Conservation (phyloP, 2,797 vertebrate genomes). For the Cichlasoma orientale region DNA sequence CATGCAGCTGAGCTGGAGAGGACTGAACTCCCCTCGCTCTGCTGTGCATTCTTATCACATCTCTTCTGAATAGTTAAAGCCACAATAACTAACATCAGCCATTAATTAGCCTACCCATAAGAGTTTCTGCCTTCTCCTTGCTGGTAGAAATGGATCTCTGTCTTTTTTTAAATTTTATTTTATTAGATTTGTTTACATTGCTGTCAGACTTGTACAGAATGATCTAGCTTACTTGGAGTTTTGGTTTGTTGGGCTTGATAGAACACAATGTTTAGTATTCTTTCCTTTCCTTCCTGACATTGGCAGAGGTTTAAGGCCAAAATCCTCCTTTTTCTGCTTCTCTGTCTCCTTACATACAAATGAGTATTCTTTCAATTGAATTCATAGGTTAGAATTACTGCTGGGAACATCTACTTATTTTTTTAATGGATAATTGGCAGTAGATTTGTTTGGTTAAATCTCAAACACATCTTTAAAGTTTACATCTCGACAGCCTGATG, state of each 20-base stretch:
- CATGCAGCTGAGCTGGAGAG: slow-evolving; percentile 17
- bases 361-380: slow-evolving; percentile 62
- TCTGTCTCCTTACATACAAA: slow-evolving; percentile 72
- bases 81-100: slow-evolving; percentile 50
- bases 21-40: slow-evolving; percentile 8
- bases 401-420: slow-evolving; percentile 53
- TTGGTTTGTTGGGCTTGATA: slow-evolving; percentile 27
- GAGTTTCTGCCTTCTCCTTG: neutral
- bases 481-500: slow-evolving; percentile 56
- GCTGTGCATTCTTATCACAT: slow-evolving; percentile 53
- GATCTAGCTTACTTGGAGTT: slow-evolving; percentile 26
- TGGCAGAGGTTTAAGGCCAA: slow-evolving; percentile 58
- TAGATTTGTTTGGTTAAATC: slow-evolving; percentile 68
- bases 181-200: slow-evolving; percentile 12
- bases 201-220: slow-evolving; percentile 12
- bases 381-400: slow-evolving; percentile 54
- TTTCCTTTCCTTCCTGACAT: slow-evolving; percentile 30
- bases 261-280: slow-evolving; percentile 66
- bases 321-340: slow-evolving; percentile 58
- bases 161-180: slow-evolving; percentile 1
- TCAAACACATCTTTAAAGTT: slow-evolving; percentile 64
- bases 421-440: slow-evolving; percentile 55
- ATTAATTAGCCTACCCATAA: slow-evolving; percentile 39
- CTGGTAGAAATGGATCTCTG: neutral
- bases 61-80: slow-evolving; percentile 42